These are phyloP conservation scores for Drosophila virilis DNA, from an alignment of 1,140 invertebrate genomes.

Conservation along the genomic window DNA sequence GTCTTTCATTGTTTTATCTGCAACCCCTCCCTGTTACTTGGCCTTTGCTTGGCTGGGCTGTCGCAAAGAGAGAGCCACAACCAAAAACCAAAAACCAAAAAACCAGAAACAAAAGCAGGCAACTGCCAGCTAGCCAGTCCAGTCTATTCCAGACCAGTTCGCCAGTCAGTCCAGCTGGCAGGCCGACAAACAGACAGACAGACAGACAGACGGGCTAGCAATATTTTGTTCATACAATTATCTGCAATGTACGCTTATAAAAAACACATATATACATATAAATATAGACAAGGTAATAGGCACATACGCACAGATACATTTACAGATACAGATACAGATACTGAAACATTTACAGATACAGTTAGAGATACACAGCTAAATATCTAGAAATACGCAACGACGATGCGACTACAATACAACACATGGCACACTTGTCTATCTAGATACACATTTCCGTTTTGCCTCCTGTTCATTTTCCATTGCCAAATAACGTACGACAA, in stretches of 20 bases:
- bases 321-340: constrained; percentile 7
- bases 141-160: constrained; percentile 12
- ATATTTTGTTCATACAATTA: constrained; percentile 62
- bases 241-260: constrained; percentile 50
- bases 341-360: no score
- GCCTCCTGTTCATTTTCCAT: constrained; percentile 53
- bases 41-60: background rate
- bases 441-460: constrained; percentile 53
- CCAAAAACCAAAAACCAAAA: constrained; percentile 3
- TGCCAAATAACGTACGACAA: constrained; percentile 47
- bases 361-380: constrained; percentile 16
- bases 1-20: constrained; percentile 11
- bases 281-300: constrained; percentile 27
- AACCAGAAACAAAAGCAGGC: constrained; percentile 28
- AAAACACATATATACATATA: constrained; percentile 16
- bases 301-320: constrained; percentile 25
- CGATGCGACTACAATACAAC: no score
- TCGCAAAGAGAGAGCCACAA: constrained; percentile 9
- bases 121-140: no score
- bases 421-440: constrained; percentile 26
- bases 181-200: background rate
- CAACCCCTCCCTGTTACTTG: constrained; percentile 16
- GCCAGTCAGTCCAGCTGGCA: background rate
- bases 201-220: constrained; percentile 15
- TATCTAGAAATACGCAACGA: constrained; percentile 24